phyloP scores from a whole-genome alignment of 1,140 invertebrate species.

The Brachionus manjavacas region DNA sequence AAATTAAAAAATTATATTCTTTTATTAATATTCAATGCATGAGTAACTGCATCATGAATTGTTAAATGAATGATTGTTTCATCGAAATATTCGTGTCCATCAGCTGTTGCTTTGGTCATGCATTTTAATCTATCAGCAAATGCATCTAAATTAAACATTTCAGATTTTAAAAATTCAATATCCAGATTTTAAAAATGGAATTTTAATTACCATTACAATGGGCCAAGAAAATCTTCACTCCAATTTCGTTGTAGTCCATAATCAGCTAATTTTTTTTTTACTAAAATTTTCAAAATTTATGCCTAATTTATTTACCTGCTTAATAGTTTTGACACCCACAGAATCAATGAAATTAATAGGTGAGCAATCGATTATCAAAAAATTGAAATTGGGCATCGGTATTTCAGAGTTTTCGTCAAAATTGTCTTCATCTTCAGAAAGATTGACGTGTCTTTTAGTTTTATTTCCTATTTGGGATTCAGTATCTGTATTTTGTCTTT shows the following conservation, averaged over 20 bases:
- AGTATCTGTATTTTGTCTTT: constrained; percentile 16
- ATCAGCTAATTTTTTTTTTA: not conserved
- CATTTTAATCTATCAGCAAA: not conserved
- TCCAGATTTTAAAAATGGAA: not conserved
- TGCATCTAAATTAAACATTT: not conserved
- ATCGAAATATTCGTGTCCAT: not conserved
- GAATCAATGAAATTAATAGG: constrained; percentile 50
- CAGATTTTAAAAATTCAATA: not conserved
- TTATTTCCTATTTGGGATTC: not conserved
- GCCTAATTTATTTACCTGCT: constrained; percentile 42
- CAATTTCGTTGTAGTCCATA: not conserved
- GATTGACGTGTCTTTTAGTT: not conserved
- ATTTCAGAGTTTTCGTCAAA: not conserved
- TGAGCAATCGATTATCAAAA: constrained; percentile 50
- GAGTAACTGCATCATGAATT: not conserved
- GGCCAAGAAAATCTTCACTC: not conserved
- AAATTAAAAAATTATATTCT: not conserved
- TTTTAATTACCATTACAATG: not conserved
- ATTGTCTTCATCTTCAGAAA: not conserved
- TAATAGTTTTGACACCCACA: constrained; percentile 48
- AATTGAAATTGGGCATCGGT: constrained; percentile 21
- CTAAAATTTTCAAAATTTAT: not conserved
- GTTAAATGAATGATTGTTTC: not conserved
- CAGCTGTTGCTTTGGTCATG: not conserved
- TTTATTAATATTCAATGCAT: not conserved